Percentiles rank a stretch among this genome's conserved stretches.
phyloP scores from a whole-genome alignment of 2,888 invertebrate species.

The Acanthosepion lycidas region DNA sequence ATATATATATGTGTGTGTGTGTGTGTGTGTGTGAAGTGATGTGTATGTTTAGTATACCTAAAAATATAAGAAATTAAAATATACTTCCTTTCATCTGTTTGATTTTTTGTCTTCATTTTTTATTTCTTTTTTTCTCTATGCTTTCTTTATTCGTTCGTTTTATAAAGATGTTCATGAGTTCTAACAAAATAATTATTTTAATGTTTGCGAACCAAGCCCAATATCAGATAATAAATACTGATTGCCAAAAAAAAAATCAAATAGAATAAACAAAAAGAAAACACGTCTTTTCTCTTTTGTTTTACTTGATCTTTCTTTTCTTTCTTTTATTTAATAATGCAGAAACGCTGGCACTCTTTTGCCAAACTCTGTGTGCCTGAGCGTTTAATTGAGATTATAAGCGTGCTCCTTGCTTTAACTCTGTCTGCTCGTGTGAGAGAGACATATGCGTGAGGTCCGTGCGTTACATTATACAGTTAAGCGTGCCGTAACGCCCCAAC shows the following conservation, averaged over 20 bases:
- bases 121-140: too few species aligned
- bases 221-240: background rate
- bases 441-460: background rate
- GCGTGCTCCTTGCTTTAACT: background rate
- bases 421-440: background rate
- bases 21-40: too few species aligned
- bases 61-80: too few species aligned
- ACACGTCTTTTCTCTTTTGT: background rate
- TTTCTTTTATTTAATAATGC: background rate
- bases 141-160: too few species aligned
- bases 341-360: background rate
- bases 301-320: background rate
- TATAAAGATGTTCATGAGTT: too few species aligned
- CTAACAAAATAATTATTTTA: too few species aligned
- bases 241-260: background rate
- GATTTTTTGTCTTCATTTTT: too few species aligned
- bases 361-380: background rate
- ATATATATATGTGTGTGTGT: too few species aligned
- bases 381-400: background rate
- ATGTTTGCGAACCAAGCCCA: too few species aligned
- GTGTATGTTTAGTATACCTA: too few species aligned
- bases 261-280: too few species aligned
- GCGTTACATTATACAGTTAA: background rate
- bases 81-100: too few species aligned
- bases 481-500: background rate